Evolutionary conservation across 1,140 invertebrate species (phyloP), one percentile per base, ranked within the genome.

Genomic region (Drosophila azteca): DNA sequence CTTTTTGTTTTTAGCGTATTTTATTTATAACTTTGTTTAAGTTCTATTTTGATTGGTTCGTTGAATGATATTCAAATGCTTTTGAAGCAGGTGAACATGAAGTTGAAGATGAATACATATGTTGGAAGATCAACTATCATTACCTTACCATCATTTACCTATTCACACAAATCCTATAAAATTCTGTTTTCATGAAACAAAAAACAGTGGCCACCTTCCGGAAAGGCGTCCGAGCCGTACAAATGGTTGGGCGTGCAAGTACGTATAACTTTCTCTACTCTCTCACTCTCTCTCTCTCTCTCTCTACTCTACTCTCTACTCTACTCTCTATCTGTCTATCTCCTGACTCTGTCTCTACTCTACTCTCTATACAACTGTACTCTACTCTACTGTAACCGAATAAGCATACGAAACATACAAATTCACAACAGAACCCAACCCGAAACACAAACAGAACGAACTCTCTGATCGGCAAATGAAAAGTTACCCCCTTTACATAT

Each of bases 181-280:
- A 90, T 84, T 91, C 79, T 91, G 87, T 91, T 87, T 91, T 90
- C 90, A 90, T 91, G 90, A 91, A 87, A 83, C 84, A 78, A 71
- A 87, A 39, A 84, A 91, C 95, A 99, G 98, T 99, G 96, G 97
- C 98, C 92, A 97, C 98, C 93, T 99, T 99, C 96, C 97, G 98
- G 95, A 99, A 99, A 95, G 98, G 98, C 94, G 98, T 99, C 92
- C 96, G 98, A 93, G 97, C 98, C 93, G 97, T 99, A 94, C 97
- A 98, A 95, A 96, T 98, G 95, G 96, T 98, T 93, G 97, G 97
- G 94, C 95, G 97, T 95, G 96, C 97, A 97, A 98, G 97, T 98
- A 97, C 95, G 97, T 98, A 96, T 95, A 93, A 88, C 71, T 88
- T 77, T 73, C 79, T 79, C 79, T 77, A 64, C 74, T 79, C 65